Conservation (phyloP, 2,797 vertebrate species). For the Siniperca obscura region DNA sequence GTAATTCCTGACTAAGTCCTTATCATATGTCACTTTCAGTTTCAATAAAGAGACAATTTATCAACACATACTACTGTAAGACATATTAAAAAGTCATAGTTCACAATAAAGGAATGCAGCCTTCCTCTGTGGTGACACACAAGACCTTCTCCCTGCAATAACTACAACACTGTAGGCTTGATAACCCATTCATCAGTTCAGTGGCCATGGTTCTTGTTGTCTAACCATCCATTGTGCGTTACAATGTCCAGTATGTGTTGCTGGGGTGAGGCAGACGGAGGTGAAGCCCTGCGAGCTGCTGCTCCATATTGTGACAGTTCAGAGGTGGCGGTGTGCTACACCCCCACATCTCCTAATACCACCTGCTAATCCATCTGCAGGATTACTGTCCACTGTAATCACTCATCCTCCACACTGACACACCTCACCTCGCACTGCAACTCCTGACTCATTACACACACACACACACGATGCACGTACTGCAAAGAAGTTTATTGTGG, state of each 20-base stretch:
- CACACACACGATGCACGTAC: slow-evolving; percentile 26
- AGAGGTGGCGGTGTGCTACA: slow-evolving; percentile 71
- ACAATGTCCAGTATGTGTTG: slow-evolving; percentile 15
- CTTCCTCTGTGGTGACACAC: not conserved
- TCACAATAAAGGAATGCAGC: not conserved
- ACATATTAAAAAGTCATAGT: not conserved
- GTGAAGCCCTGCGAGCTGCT: slow-evolving; percentile 42
- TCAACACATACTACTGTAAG: not conserved
- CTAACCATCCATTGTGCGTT: slow-evolving; percentile 18
- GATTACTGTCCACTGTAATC: slow-evolving; percentile 84
- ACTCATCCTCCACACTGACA: slow-evolving; percentile 77
- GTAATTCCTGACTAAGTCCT: not conserved
- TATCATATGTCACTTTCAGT: not conserved
- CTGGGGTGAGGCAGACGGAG: slow-evolving; percentile 52
- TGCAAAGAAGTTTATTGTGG: slow-evolving; percentile 24
- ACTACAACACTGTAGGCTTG: not conserved
- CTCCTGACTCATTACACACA: slow-evolving; percentile 72
- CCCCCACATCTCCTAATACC: slow-evolving; percentile 77
- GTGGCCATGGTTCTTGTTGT: not conserved
- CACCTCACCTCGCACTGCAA: slow-evolving; percentile 71
- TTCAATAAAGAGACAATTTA: not conserved
- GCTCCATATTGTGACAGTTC: slow-evolving; percentile 73
- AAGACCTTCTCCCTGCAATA: no score
- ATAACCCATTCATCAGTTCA: not conserved
- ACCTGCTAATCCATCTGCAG: slow-evolving; percentile 82